Evolutionary conservation across 1,140 invertebrate genomes (phyloP).

Genomic region (Daktulosphaira vitifoliae): DNA sequence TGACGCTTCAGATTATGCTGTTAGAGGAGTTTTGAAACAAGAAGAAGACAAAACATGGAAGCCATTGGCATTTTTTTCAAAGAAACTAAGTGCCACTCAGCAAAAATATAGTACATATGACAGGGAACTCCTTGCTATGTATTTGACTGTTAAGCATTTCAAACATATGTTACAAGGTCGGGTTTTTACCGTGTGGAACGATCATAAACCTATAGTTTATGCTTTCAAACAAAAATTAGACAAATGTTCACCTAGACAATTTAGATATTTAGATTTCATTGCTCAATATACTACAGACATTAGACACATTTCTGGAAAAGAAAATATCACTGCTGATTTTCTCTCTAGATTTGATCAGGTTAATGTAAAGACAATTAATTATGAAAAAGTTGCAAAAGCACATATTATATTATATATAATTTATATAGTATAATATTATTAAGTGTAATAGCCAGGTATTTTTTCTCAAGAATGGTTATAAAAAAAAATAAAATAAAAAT

Average conservation of each 20-base stretch:
- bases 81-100: conserved; percentile 41
- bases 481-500: too few species aligned
- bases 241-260: too few species aligned
- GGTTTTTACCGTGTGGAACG: conserved; percentile 42
- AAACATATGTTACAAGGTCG: conserved; percentile 44
- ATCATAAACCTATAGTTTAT: conserved; percentile 43
- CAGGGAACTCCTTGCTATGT: conserved; percentile 46
- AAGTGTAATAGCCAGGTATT: too few species aligned
- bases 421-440: too few species aligned
- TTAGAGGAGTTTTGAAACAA: conserved; percentile 37
- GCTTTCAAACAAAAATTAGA: conserved; percentile 41
- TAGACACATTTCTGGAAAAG: conserved; percentile 40
- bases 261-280: conserved; percentile 44
- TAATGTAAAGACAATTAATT: too few species aligned
- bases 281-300: conserved; percentile 43
- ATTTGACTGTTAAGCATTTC: conserved; percentile 44
- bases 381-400: too few species aligned
- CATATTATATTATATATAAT: too few species aligned
- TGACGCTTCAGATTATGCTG: conserved; percentile 37
- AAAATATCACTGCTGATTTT: too few species aligned
- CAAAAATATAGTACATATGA: conserved; percentile 42
- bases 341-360: too few species aligned
- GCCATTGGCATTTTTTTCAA: conserved; percentile 44
- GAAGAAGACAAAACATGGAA: conserved; percentile 30
- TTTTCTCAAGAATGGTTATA: too few species aligned